Conservation (phyloP, 2,797 vertebrate species). For the Catamblyrhynchus diadema region DNA sequence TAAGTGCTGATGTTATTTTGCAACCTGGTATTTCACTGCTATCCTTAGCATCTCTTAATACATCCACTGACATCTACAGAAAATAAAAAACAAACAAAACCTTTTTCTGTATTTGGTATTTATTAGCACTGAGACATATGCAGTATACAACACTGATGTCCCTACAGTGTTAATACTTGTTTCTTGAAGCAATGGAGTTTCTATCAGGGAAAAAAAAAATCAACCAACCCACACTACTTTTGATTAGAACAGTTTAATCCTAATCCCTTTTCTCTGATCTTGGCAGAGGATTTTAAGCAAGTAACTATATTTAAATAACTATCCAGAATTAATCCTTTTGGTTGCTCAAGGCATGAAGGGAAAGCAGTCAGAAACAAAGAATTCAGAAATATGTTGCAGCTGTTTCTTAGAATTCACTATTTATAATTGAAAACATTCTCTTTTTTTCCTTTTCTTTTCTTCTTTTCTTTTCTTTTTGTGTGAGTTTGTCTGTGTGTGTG, state of each 20-base stretch:
- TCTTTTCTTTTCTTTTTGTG: neutral
- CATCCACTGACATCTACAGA: neutral
- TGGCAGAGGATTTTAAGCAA: conserved; percentile 80
- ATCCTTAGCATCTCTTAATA: neutral
- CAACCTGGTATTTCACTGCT: neutral
- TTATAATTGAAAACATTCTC: conserved; percentile 71
- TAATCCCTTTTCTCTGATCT: conserved; percentile 88
- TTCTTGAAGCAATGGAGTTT: conserved; percentile 52
- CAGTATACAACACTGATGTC: neutral
- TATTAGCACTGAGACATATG: neutral
- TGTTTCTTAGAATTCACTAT: conserved; percentile 68
- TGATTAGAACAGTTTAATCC: conserved; percentile 83
- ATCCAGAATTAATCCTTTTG: conserved; percentile 85
- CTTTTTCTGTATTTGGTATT: neutral
- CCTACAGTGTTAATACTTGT: conserved; percentile 44
- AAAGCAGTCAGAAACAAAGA: conserved; percentile 80
- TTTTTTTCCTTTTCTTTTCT: neutral
- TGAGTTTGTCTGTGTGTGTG: neutral
- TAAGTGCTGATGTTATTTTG: neutral
- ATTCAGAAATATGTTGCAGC: conserved; percentile 78
- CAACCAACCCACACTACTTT: conserved; percentile 37
- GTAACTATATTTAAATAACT: conserved; percentile 88
- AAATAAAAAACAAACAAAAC: neutral
- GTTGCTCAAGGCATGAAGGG: conserved; percentile 78
- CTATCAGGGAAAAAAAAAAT: conserved; percentile 19